These are phyloP conservation scores for Austrolebias charrua DNA, from an alignment of 2,797 vertebrate species.

Conservation along the genomic window DNA sequence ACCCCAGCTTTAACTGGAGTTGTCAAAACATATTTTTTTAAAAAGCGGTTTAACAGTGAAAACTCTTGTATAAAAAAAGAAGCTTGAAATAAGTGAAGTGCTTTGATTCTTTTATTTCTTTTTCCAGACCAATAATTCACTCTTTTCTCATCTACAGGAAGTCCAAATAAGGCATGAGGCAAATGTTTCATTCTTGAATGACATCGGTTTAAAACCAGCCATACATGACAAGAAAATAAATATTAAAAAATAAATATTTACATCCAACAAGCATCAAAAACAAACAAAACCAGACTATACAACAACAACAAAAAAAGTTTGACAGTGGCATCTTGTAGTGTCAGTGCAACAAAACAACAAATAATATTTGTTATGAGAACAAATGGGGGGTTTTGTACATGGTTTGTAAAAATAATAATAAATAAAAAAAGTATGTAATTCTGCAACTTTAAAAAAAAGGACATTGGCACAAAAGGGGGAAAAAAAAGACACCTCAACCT, in stretches of 20 bases:
- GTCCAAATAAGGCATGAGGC: slow-evolving; percentile 70
- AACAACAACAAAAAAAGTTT: slow-evolving; percentile 38
- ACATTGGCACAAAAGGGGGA: slow-evolving; percentile 12
- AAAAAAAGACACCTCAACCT: slow-evolving; percentile 15
- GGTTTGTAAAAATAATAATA: background rate
- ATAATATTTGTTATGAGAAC: slow-evolving; percentile 29
- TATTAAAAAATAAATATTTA: slow-evolving; percentile 73
- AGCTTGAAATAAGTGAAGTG: slow-evolving; percentile 22
- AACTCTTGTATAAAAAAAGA: background rate
- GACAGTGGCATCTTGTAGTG: slow-evolving; percentile 37
- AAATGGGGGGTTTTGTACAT: background rate
- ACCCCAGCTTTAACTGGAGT: no score
- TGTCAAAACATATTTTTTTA: no score
- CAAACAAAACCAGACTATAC: slow-evolving; percentile 58
- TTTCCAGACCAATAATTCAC: slow-evolving; percentile 34
- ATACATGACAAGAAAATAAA: slow-evolving; percentile 72
- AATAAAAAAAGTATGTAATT: background rate
- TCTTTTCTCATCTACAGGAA: slow-evolving; percentile 37
- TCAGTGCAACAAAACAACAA: slow-evolving; percentile 60
- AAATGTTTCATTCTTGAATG: slow-evolving; percentile 56
- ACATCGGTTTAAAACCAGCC: slow-evolving; percentile 50
- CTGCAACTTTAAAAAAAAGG: slow-evolving; percentile 4
- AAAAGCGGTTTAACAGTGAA: no score
- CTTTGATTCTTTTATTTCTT: slow-evolving; percentile 45
- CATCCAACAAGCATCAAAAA: slow-evolving; percentile 64